Evolutionary conservation across 1,140 invertebrate genomes (phyloP).

Genomic region (Bathynomus jamesi): DNA sequence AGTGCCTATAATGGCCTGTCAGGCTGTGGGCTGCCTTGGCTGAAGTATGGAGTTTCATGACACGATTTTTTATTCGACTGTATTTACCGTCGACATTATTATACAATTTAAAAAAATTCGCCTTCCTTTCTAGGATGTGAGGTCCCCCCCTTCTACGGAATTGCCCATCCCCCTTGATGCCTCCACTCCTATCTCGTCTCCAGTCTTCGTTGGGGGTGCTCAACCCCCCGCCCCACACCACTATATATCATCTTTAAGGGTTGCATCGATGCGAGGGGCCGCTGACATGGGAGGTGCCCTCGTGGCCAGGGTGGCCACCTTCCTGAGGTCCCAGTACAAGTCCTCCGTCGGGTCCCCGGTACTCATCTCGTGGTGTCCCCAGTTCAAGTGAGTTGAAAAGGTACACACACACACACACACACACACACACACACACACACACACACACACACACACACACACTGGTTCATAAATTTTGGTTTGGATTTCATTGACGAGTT

Average conservation of each 20-base stretch:
- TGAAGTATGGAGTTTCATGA: too few relatives aligned
- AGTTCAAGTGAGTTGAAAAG: constrained; percentile 22
- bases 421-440: too few relatives aligned
- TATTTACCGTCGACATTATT: too few relatives aligned
- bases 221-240: constrained; percentile 30
- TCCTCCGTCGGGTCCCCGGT: constrained; percentile 18
- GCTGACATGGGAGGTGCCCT: constrained; percentile 36
- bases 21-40: too few relatives aligned
- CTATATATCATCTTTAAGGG: constrained; percentile 35
- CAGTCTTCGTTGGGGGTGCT: constrained; percentile 13
- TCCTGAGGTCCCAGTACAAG: constrained; percentile 36
- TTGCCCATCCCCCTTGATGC: neutral
- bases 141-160: neutral
- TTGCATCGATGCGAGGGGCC: constrained; percentile 34
- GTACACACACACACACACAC: neutral
- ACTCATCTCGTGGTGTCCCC: constrained; percentile 30
- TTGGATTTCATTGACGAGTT: too few relatives aligned
- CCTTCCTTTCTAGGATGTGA: neutral
- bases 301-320: constrained; percentile 33
- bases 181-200: neutral
- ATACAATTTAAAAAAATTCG: too few relatives aligned
- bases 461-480: too few relatives aligned
- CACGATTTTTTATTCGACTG: too few relatives aligned
- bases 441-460: too few relatives aligned
- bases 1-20: too few relatives aligned